A percentile compares a stretch with the other conserved stretches of the same genome.
Evolutionary conservation across 2,113 vertebrate species (phyloP).

Genomic region (Hirundichthys speculiger): DNA sequence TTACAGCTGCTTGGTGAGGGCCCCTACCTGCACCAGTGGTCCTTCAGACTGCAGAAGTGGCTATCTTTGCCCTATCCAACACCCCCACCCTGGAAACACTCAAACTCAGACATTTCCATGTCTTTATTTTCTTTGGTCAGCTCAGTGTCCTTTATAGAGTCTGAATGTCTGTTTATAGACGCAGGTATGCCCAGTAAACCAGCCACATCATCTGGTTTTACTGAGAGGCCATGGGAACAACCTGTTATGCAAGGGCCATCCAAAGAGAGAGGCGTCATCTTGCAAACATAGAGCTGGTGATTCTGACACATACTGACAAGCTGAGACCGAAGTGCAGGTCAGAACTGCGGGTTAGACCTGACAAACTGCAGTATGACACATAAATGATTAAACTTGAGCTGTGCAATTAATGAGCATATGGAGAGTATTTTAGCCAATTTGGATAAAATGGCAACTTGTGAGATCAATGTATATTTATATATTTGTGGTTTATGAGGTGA

Average conservation of each 20-base stretch:
- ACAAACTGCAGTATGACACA: slow-evolving; percentile 50
- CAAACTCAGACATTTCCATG: slow-evolving; percentile 47
- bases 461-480: slow-evolving; percentile 39
- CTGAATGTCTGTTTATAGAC: slow-evolving; percentile 64
- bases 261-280: slow-evolving; percentile 25
- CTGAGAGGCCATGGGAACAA: slow-evolving; percentile 39
- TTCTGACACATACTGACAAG: slow-evolving; percentile 54
- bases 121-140: slow-evolving; percentile 70
- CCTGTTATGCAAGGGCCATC: slow-evolving; percentile 27
- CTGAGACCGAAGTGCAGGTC: slow-evolving; percentile 48
- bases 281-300: slow-evolving; percentile 48
- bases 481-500: slow-evolving; percentile 56
- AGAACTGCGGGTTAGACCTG: slow-evolving; percentile 35
- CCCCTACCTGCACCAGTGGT: slow-evolving; percentile 44
- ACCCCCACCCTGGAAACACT: slow-evolving; percentile 66
- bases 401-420: slow-evolving; percentile 36
- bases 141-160: slow-evolving; percentile 55
- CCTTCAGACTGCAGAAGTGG: slow-evolving; percentile 34
- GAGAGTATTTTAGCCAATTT: slow-evolving; percentile 42
- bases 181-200: slow-evolving; percentile 45
- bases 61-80: slow-evolving; percentile 40
- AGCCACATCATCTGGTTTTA: slow-evolving; percentile 49
- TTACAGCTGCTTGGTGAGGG: slow-evolving; percentile 52
- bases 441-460: slow-evolving; percentile 24
- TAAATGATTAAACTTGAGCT: slow-evolving; percentile 44